Evolutionary conservation across 2,797 vertebrate species (phyloP), one percentile per base, ranked within the genome.

Genomic region (Heliangelus exortis): DNA sequence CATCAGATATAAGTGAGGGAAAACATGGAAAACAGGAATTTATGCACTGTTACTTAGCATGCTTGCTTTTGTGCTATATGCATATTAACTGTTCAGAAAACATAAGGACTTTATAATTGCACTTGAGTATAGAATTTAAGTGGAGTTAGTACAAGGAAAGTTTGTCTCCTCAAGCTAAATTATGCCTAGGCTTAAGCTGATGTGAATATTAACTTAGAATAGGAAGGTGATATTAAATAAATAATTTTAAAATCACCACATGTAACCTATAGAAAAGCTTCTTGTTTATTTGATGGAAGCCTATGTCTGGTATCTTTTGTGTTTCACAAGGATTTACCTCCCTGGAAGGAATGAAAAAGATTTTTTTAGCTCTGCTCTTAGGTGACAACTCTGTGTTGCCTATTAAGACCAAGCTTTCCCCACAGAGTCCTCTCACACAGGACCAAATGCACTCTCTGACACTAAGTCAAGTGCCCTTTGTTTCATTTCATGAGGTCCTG

Each of bases 381-480:
- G 4, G 6, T 83, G 39, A 34, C 43, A 65, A 67, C 25, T 66
- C 12, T 31, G 9, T 36, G 51, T 18, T 79, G 28, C 45, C 28
- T 79, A 0, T 76, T 61, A 47, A 73, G 43, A 53, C 9, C 14
- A 26, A 50, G n/a, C 41, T 81, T 61, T 57, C 36, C 36, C 33
- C 29, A 31, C 39, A 58, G 57, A n/a, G 29, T 62, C 39, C 10
- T 79, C 18, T 79, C 12, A 7, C 22, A 21, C 7, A 36, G 39
- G 47, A 69, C 31, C 16, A 59, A 69, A 47, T 19, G 45, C 15
- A 9, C 41, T 31, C 50, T 51, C 0, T 51, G 31, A 39, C 53
- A 22, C 4, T 17, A 48, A 45, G 10, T 50, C 34, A 3, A 19
- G 47, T 80, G 39, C 17, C 28, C 15, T 23, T 67, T 0, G 0